Conservation (phyloP, 2,797 vertebrate species). For the Falco novaeseelandiae region DNA sequence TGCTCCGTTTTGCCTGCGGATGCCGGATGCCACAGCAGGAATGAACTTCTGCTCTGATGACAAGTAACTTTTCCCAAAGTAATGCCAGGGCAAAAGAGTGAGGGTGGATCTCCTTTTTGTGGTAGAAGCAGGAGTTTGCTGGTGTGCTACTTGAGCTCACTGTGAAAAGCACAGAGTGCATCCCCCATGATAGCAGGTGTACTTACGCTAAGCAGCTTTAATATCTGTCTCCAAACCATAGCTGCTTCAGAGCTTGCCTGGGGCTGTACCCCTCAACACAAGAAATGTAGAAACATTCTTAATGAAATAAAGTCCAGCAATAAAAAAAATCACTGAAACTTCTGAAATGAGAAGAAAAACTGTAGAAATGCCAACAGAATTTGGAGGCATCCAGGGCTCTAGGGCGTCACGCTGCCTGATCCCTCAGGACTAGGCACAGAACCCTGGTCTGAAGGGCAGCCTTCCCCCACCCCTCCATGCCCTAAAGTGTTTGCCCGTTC, state of each 20-base stretch:
- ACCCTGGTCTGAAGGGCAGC: not conserved
- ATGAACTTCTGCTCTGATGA: not conserved
- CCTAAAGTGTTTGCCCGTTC: not conserved
- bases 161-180: not conserved
- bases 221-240: not conserved
- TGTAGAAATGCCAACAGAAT: accelerated
- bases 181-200: not conserved
- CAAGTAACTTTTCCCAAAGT: not conserved
- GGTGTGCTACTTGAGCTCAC: not conserved
- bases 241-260: not conserved
- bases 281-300: not conserved
- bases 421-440: not conserved
- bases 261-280: not conserved
- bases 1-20: not conserved
- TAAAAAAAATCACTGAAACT: not conserved
- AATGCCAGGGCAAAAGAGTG: not conserved
- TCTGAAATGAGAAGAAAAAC: not conserved
- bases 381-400: no score
- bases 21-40: accelerated
- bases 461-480: not conserved
- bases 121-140: not conserved
- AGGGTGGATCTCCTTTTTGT: not conserved
- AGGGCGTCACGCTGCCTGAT: accelerated
- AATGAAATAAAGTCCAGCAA: not conserved
- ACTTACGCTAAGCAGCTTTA: not conserved